Evolutionary conservation across 2,797 vertebrate genomes (phyloP).

Genomic region (Miichthys miiuy): DNA sequence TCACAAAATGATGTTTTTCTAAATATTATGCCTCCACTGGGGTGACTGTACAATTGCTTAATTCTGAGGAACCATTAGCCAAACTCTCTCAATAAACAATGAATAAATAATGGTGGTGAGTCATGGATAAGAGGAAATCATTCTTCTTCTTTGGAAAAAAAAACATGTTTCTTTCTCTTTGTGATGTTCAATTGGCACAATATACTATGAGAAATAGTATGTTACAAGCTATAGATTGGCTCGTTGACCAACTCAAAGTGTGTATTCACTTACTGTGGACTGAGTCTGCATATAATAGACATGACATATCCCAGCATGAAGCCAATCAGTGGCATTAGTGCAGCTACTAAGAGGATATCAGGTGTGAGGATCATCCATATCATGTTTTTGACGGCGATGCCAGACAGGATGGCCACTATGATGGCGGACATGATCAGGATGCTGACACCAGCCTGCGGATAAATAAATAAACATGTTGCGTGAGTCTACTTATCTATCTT

Average conservation of each 20-base stretch:
- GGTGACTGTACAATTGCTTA: not conserved
- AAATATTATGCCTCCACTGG: too few species aligned
- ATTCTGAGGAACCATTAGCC: too few species aligned
- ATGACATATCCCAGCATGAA: slow-evolving; percentile 86
- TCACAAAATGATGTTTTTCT: too few species aligned
- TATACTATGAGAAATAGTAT: not conserved
- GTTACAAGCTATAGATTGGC: not conserved
- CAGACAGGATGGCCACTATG: slow-evolving; percentile 67
- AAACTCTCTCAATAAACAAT: too few species aligned
- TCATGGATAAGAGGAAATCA: too few species aligned
- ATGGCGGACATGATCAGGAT: slow-evolving; percentile 75
- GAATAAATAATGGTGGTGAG: too few species aligned
- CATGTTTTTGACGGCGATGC: slow-evolving; percentile 67
- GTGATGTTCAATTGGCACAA: not conserved
- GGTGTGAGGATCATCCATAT: slow-evolving; percentile 80
- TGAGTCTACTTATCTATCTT: not conserved
- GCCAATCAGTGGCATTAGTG: slow-evolving; percentile 88
- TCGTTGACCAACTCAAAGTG: not conserved
- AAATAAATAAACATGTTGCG: not conserved
- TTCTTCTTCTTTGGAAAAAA: too few species aligned
- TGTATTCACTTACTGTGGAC: slow-evolving; percentile 76
- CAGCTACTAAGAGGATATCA: slow-evolving; percentile 78
- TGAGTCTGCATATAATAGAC: slow-evolving; percentile 82
- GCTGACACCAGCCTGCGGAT: slow-evolving; percentile 81
- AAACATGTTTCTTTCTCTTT: too few species aligned